phyloP scores from a whole-genome alignment of 2,797 vertebrate genomes.

The Jordanella pulchra region DNA sequence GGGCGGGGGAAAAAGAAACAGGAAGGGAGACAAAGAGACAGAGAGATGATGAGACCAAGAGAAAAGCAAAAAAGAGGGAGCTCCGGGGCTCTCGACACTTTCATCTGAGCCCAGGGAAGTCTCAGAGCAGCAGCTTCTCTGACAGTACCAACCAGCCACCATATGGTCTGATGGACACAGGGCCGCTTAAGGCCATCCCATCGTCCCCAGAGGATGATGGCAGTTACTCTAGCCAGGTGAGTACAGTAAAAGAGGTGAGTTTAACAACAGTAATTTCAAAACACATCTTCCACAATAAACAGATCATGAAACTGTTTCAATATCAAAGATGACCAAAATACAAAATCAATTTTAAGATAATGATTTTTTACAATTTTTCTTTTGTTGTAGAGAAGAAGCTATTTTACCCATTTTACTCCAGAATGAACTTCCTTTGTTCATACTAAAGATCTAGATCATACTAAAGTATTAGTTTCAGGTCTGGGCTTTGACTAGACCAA shows the following conservation, averaged over 20 bases:
- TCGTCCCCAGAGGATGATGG: conserved; percentile 36
- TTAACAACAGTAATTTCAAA: background rate
- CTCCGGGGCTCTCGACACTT: conserved; percentile 24
- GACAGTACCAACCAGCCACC: conserved; percentile 41
- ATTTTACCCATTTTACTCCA: too few species aligned
- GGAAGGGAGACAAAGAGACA: conserved; percentile 37
- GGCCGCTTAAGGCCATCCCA: conserved; percentile 28
- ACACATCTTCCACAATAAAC: background rate
- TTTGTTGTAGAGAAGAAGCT: background rate
- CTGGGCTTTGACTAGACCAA: too few species aligned
- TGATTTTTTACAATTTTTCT: background rate
- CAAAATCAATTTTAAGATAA: background rate
- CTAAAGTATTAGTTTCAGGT: too few species aligned
- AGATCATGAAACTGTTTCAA: background rate
- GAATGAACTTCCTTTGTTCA: background rate
- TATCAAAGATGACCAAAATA: background rate
- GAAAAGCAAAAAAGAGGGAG: conserved; percentile 12
- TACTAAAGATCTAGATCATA: too few species aligned
- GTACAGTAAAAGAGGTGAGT: conserved; percentile 10
- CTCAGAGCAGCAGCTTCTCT: conserved; percentile 47
- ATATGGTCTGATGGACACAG: conserved; percentile 44
- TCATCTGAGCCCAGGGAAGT: conserved; percentile 39
- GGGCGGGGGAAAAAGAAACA: conserved; percentile 37
- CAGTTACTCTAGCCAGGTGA: conserved; percentile 29
- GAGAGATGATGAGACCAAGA: conserved; percentile 22